These are phyloP conservation scores for Agelastica alni DNA, from an alignment of 2,888 invertebrate genomes.

Conservation along the genomic window DNA sequence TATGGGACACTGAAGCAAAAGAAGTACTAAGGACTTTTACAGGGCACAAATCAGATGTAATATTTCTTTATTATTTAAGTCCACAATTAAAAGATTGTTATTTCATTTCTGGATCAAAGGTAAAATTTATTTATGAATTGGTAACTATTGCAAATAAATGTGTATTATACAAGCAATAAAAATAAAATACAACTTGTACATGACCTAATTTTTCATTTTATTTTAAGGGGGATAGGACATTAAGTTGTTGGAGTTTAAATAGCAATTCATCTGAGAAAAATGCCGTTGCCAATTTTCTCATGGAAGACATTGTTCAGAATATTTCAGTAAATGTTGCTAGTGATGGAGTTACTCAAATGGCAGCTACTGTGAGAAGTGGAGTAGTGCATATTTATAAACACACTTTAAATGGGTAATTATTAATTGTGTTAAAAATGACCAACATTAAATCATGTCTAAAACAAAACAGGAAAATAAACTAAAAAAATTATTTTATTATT, in stretches of 20 bases:
- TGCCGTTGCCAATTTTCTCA: conserved; percentile 64
- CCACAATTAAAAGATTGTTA: conserved; percentile 49
- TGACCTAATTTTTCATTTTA: too few species aligned
- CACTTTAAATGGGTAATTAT: conserved; percentile 71
- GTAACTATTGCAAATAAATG: too few species aligned
- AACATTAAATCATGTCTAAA: neutral
- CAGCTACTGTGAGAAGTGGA: conserved; percentile 73
- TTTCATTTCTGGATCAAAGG: conserved; percentile 58
- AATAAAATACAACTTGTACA: too few species aligned
- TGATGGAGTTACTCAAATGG: conserved; percentile 58
- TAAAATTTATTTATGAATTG: too few species aligned
- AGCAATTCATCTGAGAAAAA: conserved; percentile 57
- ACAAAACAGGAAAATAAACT: neutral
- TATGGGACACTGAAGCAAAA: conserved; percentile 67
- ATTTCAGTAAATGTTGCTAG: conserved; percentile 60
- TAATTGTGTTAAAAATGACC: conserved; percentile 1
- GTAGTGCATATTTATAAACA: conserved; percentile 79
- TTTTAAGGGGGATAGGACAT: conserved; percentile 54
- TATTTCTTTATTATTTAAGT: conserved; percentile 54
- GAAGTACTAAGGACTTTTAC: conserved; percentile 66
- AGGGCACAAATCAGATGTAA: conserved; percentile 67
- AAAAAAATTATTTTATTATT: conserved; percentile 29
- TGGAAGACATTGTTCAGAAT: conserved; percentile 70
- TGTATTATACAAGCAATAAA: too few species aligned
- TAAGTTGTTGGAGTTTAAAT: conserved; percentile 60